Evolutionary conservation across 2,888 invertebrate species (phyloP).

Genomic region (Ophion obscuratus): DNA sequence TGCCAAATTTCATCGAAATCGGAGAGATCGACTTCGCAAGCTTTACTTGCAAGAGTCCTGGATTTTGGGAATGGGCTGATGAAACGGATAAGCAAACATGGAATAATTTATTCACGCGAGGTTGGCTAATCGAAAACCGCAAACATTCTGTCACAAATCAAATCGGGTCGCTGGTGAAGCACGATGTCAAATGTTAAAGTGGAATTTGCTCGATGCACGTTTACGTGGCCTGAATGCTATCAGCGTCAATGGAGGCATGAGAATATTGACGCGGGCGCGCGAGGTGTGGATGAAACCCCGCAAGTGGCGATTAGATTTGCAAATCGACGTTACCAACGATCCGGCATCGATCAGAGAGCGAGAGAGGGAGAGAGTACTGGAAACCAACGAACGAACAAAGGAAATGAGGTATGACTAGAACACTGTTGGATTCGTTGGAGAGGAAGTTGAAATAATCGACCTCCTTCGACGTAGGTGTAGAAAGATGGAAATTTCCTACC

Average conservation of each 20-base stretch:
- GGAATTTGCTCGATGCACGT: constrained; percentile 53
- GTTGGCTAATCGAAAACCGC: constrained; percentile 35
- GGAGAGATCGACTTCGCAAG: too few relatives aligned
- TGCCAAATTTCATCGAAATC: too few relatives aligned
- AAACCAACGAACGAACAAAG: constrained; percentile 11
- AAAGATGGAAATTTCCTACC: not conserved
- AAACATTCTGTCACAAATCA: constrained; percentile 10
- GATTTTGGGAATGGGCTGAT: not conserved
- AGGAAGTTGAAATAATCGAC: not conserved
- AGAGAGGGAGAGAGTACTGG: not conserved
- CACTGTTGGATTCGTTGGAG: not conserved
- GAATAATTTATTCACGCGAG: constrained; percentile 46
- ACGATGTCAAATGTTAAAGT: constrained; percentile 61
- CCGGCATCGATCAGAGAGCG: not conserved
- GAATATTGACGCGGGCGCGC: constrained; percentile 27
- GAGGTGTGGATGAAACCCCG: constrained; percentile 10
- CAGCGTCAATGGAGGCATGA: constrained; percentile 37
- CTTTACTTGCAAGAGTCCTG: not conserved
- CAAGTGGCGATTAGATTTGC: constrained; percentile 60
- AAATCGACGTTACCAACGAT: constrained; percentile 48
- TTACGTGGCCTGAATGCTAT: constrained; percentile 40
- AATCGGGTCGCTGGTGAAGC: constrained; percentile 44
- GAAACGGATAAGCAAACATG: constrained; percentile 4
- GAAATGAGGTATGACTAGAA: not conserved
- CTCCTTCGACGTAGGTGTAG: not conserved